These are phyloP conservation scores for Listronotus oregonensis DNA, from an alignment of 1,140 invertebrate genomes.

Conservation along the genomic window DNA sequence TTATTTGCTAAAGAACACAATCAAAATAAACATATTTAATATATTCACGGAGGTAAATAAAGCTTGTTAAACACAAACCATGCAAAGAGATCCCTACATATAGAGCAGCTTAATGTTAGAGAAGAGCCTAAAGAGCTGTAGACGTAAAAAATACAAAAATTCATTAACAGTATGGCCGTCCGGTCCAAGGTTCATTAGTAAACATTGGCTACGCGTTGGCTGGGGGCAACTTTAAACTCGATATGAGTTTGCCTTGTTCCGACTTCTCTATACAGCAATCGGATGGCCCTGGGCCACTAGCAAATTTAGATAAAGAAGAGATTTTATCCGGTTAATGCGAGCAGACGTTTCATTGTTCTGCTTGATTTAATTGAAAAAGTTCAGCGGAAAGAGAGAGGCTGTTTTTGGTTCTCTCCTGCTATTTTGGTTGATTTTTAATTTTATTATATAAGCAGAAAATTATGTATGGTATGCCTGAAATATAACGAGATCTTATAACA, in stretches of 20 bases:
- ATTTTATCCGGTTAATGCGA: slow-evolving; percentile 17
- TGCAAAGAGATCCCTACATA: no score
- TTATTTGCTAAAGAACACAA: no score
- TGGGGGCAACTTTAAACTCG: slow-evolving; percentile 9
- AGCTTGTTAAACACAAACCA: no score
- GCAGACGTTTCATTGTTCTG: slow-evolving; percentile 9
- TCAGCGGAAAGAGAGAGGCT: not conserved
- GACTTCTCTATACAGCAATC: slow-evolving; percentile 11
- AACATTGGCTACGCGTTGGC: slow-evolving; percentile 10
- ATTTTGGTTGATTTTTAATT: no score
- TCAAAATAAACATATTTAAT: no score
- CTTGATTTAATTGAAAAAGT: slow-evolving; percentile 13
- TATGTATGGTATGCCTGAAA: no score
- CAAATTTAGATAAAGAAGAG: slow-evolving; percentile 18
- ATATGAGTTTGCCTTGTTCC: slow-evolving; percentile 24
- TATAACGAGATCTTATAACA: no score
- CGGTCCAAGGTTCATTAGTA: slow-evolving; percentile 11
- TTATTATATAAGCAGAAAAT: no score
- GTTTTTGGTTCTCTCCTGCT: no score
- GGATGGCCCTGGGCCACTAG: slow-evolving; percentile 1
- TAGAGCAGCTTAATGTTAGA: no score
- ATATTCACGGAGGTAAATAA: no score
- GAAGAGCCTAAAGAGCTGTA: no score
- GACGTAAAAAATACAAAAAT: not conserved
- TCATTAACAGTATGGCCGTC: slow-evolving; percentile 5